phyloP scores from a whole-genome alignment of 2,797 vertebrate species.

The Carcharodon carcharias region DNA sequence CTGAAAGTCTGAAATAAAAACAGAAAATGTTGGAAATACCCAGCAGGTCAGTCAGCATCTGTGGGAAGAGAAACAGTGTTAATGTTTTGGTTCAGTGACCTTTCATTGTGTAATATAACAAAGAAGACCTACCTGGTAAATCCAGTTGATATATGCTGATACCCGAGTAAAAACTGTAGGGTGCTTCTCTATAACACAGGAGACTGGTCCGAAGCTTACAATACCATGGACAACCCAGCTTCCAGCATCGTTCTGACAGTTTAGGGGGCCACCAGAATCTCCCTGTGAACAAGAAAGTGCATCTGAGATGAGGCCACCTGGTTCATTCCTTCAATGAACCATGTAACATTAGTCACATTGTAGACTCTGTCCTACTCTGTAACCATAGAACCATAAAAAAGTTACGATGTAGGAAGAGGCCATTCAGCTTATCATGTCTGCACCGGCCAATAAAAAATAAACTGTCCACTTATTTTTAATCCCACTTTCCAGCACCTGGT shows the following conservation, averaged over 20 bases:
- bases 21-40: not conserved
- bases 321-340: not conserved
- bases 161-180: conserved; percentile 62
- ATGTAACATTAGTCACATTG: not conserved
- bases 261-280: conserved; percentile 53
- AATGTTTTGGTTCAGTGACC: not conserved
- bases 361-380: not conserved
- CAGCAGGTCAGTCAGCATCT: not conserved
- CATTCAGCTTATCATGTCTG: too few species aligned
- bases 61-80: not conserved
- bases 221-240: conserved; percentile 61
- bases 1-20: not conserved
- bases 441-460: too few species aligned
- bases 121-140: conserved; percentile 39
- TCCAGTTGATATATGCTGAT: conserved; percentile 60
- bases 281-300: not conserved
- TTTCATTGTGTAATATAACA: not conserved
- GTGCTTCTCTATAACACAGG: conserved; percentile 60
- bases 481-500: too few species aligned
- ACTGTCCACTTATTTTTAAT: too few species aligned
- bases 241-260: conserved; percentile 43
- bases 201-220: conserved; percentile 55
- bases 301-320: not conserved
- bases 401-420: not conserved
- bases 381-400: not conserved